A percentile compares a stretch with the other conserved stretches of the same genome.
Conservation (phyloP, 2,797 vertebrate genomes). For the Danio tinwini region DNA sequence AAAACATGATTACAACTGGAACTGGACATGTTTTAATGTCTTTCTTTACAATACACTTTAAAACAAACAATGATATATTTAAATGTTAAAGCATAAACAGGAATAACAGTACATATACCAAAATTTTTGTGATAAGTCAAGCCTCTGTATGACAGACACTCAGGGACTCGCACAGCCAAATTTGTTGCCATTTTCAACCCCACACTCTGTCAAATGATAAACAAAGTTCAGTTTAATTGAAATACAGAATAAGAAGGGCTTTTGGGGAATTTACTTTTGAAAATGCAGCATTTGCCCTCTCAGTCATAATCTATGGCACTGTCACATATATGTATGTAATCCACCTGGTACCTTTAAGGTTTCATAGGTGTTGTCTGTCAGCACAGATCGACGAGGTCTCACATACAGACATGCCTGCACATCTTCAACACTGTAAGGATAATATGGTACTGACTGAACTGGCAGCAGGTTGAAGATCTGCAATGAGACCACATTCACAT, state of each 20-base stretch:
- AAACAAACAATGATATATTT: not conserved
- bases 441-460: constrained; percentile 2
- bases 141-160: constrained; percentile 37
- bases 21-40: not conserved
- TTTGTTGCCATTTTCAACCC: constrained; percentile 58
- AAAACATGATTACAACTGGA: too few species aligned
- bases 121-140: not conserved
- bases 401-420: constrained; percentile 31
- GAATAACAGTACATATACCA: not conserved
- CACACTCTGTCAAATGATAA: constrained; percentile 34
- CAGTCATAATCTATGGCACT: not conserved
- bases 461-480: constrained; percentile 54
- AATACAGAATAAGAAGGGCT: not conserved
- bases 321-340: not conserved
- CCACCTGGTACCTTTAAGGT: constrained; percentile 42
- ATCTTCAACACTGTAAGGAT: constrained; percentile 10
- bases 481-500: not conserved
- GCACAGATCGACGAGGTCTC: not conserved
- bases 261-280: not conserved
- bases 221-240: not conserved
- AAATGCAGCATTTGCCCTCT: not conserved
- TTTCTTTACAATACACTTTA: not conserved
- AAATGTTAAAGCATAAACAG: too few species aligned
- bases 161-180: constrained; percentile 21
- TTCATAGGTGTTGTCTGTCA: not conserved